phyloP scores from a whole-genome alignment of 2,888 invertebrate genomes.

The Hartigia nigra region DNA sequence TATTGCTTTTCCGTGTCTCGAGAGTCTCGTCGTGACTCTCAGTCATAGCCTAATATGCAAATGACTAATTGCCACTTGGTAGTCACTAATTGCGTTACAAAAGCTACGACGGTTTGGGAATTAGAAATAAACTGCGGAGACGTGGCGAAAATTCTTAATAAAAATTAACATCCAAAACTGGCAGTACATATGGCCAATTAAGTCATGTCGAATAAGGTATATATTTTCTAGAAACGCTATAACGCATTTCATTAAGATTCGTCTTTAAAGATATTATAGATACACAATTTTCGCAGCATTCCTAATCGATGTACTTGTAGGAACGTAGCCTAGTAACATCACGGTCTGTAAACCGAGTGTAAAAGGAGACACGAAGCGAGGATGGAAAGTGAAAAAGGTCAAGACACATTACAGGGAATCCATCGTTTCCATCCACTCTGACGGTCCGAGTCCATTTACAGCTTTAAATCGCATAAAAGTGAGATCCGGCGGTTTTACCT shows the following conservation, averaged over 20 bases:
- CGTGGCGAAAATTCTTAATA: background rate
- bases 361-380: background rate
- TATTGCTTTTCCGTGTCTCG: background rate
- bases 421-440: slow-evolving; percentile 1
- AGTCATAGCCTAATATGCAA: background rate
- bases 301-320: background rate
- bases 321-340: background rate
- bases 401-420: background rate
- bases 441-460: slow-evolving; percentile 23
- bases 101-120: background rate
- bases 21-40: background rate
- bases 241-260: background rate
- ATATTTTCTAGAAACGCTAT: background rate
- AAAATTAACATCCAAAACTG: background rate
- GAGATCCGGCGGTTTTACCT: slow-evolving; percentile 42
- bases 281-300: background rate
- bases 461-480: slow-evolving; percentile 57
- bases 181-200: background rate
- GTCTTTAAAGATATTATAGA: background rate
- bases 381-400: background rate
- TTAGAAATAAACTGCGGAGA: background rate
- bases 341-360: background rate
- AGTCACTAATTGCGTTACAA: background rate
- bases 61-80: background rate
- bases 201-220: background rate